phyloP scores from a whole-genome alignment of 2,888 invertebrate genomes.

The Noctua janthina region DNA sequence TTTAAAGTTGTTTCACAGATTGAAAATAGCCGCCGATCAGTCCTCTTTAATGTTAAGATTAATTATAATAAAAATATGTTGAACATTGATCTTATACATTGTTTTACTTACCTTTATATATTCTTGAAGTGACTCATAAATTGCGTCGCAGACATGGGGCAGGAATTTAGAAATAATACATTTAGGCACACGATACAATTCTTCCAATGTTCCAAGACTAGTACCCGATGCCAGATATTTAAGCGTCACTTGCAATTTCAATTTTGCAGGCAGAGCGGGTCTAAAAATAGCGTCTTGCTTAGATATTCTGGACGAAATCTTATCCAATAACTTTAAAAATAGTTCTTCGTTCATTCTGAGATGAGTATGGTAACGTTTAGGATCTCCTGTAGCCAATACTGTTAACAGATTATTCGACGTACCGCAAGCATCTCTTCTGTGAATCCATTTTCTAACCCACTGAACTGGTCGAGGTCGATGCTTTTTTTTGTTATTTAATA shows the following conservation, averaged over 20 bases:
- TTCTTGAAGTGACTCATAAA: conserved; percentile 49
- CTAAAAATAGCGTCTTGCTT: conserved; percentile 47
- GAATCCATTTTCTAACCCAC: conserved; percentile 50
- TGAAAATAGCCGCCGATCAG: conserved; percentile 50
- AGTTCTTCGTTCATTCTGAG: conserved; percentile 48
- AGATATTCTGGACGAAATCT: conserved; percentile 49
- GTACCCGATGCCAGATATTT: conserved; percentile 44
- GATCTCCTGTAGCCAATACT: conserved; percentile 45
- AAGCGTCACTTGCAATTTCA: conserved; percentile 47
- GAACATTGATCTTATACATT: conserved; percentile 46
- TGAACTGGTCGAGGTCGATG: conserved; percentile 49
- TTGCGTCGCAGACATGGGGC: conserved; percentile 46
- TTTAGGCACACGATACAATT: conserved; percentile 26
- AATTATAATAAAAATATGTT: conserved; percentile 46
- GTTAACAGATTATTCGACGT: conserved; percentile 47
- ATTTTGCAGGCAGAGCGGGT: conserved; percentile 51
- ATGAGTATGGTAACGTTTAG: conserved; percentile 47
- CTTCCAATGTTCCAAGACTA: conserved; percentile 46
- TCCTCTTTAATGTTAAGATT: conserved; percentile 46
- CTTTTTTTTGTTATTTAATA: conserved; percentile 46
- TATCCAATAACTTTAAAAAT: conserved; percentile 46
- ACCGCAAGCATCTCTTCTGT: conserved; percentile 49
- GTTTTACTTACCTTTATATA: conserved; percentile 49
- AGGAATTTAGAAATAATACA: conserved; percentile 26
- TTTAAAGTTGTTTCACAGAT: conserved; percentile 46